Conservation (phyloP, 2,113 vertebrate species). For the Cyprinodon variegatus region DNA sequence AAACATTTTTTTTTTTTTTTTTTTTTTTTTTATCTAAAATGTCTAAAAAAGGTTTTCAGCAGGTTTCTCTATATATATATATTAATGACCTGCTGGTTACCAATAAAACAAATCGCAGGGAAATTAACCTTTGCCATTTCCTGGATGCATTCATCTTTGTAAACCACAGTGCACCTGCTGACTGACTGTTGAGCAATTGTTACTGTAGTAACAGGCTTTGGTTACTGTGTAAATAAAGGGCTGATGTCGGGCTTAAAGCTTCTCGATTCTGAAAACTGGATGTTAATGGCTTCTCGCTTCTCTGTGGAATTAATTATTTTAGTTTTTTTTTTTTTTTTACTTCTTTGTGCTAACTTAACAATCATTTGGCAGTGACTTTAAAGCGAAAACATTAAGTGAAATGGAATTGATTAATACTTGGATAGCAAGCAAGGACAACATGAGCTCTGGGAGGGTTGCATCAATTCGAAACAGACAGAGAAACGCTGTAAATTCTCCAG, state of each 20-base stretch:
- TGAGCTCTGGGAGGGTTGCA: slow-evolving; percentile 64
- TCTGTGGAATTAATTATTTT: slow-evolving; percentile 25
- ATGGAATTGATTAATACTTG: slow-evolving; percentile 76
- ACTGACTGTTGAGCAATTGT: slow-evolving; percentile 12
- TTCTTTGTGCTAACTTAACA: slow-evolving; percentile 53
- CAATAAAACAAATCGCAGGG: background rate
- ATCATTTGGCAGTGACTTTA: slow-evolving; percentile 58
- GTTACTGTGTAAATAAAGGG: slow-evolving; percentile 39
- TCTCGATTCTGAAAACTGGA: slow-evolving; percentile 53
- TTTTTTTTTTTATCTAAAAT: too few species aligned
- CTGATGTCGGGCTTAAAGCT: slow-evolving; percentile 35
- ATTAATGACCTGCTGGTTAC: too few species aligned
- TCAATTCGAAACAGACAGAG: slow-evolving; percentile 68
- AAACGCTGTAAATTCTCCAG: slow-evolving; percentile 36
- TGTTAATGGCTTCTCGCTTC: slow-evolving; percentile 61
- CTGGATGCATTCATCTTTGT: background rate
- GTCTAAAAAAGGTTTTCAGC: too few species aligned
- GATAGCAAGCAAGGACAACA: slow-evolving; percentile 65
- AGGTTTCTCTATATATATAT: too few species aligned
- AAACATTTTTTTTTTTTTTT: too few species aligned
- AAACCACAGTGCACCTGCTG: slow-evolving; percentile 36
- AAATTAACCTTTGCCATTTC: background rate
- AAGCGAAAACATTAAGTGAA: slow-evolving; percentile 55
- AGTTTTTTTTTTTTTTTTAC: slow-evolving; percentile 35
- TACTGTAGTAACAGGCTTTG: slow-evolving; percentile 27